Base-by-base conservation (phyloP, 2,113 vertebrate species). In the Dolichallabes microphthalmus region DNA sequence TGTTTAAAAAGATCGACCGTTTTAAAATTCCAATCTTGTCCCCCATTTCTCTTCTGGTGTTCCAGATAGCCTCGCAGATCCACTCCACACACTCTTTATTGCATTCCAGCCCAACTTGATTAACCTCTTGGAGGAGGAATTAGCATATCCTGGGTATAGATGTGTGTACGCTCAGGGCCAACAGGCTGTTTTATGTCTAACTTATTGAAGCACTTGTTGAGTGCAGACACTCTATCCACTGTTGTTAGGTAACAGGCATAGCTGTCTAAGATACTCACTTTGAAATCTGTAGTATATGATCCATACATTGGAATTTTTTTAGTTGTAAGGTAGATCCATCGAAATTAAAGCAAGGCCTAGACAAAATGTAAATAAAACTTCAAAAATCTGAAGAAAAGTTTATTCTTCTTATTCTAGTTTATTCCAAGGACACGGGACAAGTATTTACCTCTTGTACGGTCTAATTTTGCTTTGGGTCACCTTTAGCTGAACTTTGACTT, bases 11-110 rank as follows among this genome's bases (percentile, higher is more conserved):
- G 61, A 50, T 66, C 6, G 15, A 50, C 2, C 35, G 1, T 52
- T 53, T 76, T 74, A 10, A 50, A 76, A 64, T 82, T 68, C 63
- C 63, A 68, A 17, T n/a, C 80, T 66, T 27, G 39, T 52, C 39
- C 61, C 66, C 11, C 39, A 4, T n/a, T 27, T 13, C 35, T 50
- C 14, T 25, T 39, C 80, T 66, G 25, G 68, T 82, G 45, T 32
- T 39, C 50, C 79, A 1, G 60, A 52, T 50, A 14, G 10, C 25
- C 35, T 30, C 27, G 8, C 76, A 66, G 60, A 52, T 50, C 61
- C 79, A 64, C 60, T n/a, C 22, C 79, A 66, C 39, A n/a, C n/a
- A 4, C 22, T 25, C 27, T 60, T 80, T 39, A 30, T 66, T 66
- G 39, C 79, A 32, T 53, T 68, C 39, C 80, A 45, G 61, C 53